phyloP scores from a whole-genome alignment of 2,888 invertebrate genomes.

The Zonitis immaculata region DNA sequence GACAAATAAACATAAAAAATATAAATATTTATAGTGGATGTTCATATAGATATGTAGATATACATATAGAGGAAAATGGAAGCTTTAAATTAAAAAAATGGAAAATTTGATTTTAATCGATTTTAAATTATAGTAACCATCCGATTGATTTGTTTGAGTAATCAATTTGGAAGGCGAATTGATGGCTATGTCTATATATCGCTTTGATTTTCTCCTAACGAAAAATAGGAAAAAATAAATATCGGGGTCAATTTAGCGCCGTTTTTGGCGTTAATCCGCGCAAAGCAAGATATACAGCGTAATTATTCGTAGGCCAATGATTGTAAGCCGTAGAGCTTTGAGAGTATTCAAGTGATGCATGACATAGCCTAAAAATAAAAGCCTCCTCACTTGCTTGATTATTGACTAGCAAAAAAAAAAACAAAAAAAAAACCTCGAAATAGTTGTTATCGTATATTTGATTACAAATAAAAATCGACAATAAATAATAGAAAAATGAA shows the following conservation, averaged over 20 bases:
- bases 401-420: no score
- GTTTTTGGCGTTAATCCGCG: conserved; percentile 39
- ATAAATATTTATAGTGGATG: conserved; percentile 18
- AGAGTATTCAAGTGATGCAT: conserved; percentile 39
- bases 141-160: neutral
- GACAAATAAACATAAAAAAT: conserved; percentile 10
- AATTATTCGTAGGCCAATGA: conserved; percentile 43
- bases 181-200: no score
- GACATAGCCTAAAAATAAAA: conserved; percentile 37
- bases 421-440: conserved; percentile 6
- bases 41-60: no score
- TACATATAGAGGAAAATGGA: no score
- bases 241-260: conserved; percentile 29
- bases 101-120: neutral
- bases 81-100: no score
- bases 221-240: no score
- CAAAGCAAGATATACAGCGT: conserved; percentile 45
- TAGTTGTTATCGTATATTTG: neutral
- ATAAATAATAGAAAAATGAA: no score
- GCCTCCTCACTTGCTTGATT: conserved; percentile 31
- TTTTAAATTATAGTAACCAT: neutral
- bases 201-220: no score
- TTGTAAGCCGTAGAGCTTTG: conserved; percentile 37
- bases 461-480: no score
- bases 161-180: no score